phyloP scores from a whole-genome alignment of 2,888 invertebrate genomes.

The Linyphia triangularis region DNA sequence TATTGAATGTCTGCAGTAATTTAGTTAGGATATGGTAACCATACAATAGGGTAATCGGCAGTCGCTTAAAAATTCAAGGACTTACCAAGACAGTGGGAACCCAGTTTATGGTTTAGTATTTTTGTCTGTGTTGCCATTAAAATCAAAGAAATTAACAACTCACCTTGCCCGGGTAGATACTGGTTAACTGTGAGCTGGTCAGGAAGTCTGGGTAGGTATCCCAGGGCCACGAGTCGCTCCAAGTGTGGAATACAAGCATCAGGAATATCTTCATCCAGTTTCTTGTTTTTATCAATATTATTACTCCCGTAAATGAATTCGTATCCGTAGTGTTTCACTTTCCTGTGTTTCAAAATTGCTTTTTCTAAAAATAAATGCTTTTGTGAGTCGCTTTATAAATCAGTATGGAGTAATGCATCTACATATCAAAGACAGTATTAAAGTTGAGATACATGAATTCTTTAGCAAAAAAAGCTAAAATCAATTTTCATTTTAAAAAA shows the following conservation, averaged over 20 bases:
- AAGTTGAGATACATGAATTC: too few relatives aligned
- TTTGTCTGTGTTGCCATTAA: not conserved
- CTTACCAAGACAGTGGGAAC: not conserved
- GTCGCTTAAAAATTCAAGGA: too few relatives aligned
- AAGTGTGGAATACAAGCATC: constrained; percentile 85
- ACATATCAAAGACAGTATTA: too few relatives aligned
- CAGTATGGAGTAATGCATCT: too few relatives aligned
- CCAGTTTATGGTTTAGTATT: too few relatives aligned
- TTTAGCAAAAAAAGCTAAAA: too few relatives aligned
- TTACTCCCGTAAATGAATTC: constrained; percentile 93
- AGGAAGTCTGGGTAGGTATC: constrained; percentile 82
- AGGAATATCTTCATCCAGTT: constrained; percentile 86
- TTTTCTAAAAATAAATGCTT: constrained; percentile 41
- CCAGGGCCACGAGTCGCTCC: constrained; percentile 81
- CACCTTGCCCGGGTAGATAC: constrained; percentile 91
- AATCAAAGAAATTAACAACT: constrained; percentile 6
- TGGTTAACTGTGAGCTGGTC: constrained; percentile 92
- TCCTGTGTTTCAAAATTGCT: constrained; percentile 86
- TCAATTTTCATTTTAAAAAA: too few relatives aligned
- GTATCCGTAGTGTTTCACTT: constrained; percentile 94
- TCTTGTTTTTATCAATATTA: constrained; percentile 87
- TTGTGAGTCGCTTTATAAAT: too few relatives aligned
- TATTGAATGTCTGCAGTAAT: too few relatives aligned
- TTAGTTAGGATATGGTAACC: too few relatives aligned
- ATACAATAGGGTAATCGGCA: not conserved